These are phyloP conservation scores for Catostylus mosaicus DNA, from an alignment of 30 jellyfish, hydroid and myxozoan genomes.

Conservation along the genomic window DNA sequence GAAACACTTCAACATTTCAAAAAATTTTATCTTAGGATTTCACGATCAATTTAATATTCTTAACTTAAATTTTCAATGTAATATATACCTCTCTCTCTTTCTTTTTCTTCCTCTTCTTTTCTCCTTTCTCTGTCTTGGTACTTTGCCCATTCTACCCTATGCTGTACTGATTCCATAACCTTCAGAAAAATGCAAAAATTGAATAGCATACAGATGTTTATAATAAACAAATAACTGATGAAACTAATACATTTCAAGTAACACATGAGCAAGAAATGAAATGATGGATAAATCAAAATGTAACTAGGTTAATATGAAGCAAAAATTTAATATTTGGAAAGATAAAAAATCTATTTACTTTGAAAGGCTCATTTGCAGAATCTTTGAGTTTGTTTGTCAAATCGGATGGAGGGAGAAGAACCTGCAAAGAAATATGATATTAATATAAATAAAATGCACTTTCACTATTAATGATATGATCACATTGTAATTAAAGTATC, in stretches of 20 bases:
- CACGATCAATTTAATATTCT: too few species aligned
- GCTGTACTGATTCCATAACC: conserved; percentile 84
- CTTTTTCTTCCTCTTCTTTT: conserved; percentile 88
- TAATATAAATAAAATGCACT: too few species aligned
- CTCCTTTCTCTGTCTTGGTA: conserved; percentile 87
- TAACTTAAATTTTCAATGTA: not conserved
- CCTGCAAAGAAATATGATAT: too few species aligned
- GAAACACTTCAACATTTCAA: too few species aligned
- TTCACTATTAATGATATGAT: too few species aligned
- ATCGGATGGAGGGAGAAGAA: conserved; percentile 87
- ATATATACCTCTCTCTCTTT: conserved; percentile 82
- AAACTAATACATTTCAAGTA: not conserved
- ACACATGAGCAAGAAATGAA: too few species aligned
- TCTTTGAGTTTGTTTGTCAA: conserved; percentile 51
- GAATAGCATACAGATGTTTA: not conserved
- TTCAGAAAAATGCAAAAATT: conserved; percentile 2
- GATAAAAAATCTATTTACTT: conserved; percentile 41
- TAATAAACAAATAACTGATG: not conserved
- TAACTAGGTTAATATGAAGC: not conserved
- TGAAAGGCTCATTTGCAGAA: conserved; percentile 66
- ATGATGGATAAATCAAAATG: too few species aligned
- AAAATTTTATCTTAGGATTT: too few species aligned
- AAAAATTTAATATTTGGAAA: not conserved
- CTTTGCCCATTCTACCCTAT: conserved; percentile 96
- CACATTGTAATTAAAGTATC: too few species aligned